These are phyloP conservation scores for Cyclura pinguis DNA, from an alignment of 2,797 vertebrate species.

Conservation along the genomic window DNA sequence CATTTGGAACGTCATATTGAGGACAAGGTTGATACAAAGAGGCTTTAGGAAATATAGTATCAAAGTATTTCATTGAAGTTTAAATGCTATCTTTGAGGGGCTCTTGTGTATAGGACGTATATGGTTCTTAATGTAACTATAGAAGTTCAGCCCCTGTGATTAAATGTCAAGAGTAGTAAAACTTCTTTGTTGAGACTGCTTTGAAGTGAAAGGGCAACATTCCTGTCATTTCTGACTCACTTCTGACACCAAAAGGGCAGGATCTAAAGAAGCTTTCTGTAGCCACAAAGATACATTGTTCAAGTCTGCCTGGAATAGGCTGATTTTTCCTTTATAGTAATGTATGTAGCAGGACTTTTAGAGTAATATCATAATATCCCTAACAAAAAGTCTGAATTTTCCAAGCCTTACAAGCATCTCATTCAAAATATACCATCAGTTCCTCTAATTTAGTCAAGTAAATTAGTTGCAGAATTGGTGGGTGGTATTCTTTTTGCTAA, in stretches of 20 bases:
- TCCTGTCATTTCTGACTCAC: conserved; percentile 7
- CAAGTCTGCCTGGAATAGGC: background rate
- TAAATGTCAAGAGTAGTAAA: conserved; percentile 1
- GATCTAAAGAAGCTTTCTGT: background rate
- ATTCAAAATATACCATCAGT: accelerated
- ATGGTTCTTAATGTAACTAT: accelerated
- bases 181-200: conserved; percentile 1
- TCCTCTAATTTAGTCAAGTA: background rate
- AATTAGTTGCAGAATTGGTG: background rate
- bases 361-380: conserved; percentile 26
- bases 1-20: background rate
- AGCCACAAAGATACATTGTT: conserved; percentile 4
- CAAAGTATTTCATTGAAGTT: background rate
- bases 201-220: conserved; percentile 32
- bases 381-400: background rate
- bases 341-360: background rate
- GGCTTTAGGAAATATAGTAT: background rate
- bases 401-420: accelerated
- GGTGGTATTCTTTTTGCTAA: background rate
- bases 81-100: background rate
- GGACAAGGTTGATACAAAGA: background rate
- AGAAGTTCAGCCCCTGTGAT: conserved; percentile 21
- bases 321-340: background rate
- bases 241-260: conserved; percentile 3
- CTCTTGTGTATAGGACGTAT: background rate